Evolutionary conservation across 2,113 vertebrate species (phyloP), one percentile per base, ranked within the genome.

Genomic region (Jacana jacana): DNA sequence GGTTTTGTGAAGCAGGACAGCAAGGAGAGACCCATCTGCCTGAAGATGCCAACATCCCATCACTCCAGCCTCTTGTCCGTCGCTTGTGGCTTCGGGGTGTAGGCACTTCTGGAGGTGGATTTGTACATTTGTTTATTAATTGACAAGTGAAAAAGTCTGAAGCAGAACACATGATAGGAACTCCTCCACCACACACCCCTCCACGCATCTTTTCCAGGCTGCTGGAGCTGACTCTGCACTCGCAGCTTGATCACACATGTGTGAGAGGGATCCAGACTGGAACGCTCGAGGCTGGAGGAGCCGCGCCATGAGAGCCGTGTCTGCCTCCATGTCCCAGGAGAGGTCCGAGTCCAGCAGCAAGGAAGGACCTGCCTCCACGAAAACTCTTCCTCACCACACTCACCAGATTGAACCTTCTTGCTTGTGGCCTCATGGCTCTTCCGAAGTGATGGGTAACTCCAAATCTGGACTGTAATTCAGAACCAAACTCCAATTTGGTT

Each of bases 221-320:
- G 65, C 27, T 92, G 88, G 68, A 84, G 69, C 61, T 78, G 11
- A 16, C 33, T 78, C 49, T 52, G 3, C 57, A 35, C 72, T 44
- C 95, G 61, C 96, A 96, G 96, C 96, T 95, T 93, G 95, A n/a
- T 71, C 92, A 39, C 72, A 81, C 10, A 57, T 92, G 91, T 93
- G 91, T 24, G 65, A 89, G 49, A 86, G 28, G 60, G 55, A 71
- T 88, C 76, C 83, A 92, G 83, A 33, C 65, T 40, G 28, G 51
- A 15, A 61, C 78, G 31, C 37, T 23, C 40, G 2, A 18, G 9
- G 77, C 0, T 60, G 86, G 68, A 80, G 86, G 71, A 93, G 64
- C 72, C 46, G 68, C 5, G 3, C 22, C 27, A 9, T 18, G 37
- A 31, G 70, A 81, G 28, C 3, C 0, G 44, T 1, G 20, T 54